Evolutionary conservation across 1,140 invertebrate species (phyloP).

Genomic region (Bombus waltoni): DNA sequence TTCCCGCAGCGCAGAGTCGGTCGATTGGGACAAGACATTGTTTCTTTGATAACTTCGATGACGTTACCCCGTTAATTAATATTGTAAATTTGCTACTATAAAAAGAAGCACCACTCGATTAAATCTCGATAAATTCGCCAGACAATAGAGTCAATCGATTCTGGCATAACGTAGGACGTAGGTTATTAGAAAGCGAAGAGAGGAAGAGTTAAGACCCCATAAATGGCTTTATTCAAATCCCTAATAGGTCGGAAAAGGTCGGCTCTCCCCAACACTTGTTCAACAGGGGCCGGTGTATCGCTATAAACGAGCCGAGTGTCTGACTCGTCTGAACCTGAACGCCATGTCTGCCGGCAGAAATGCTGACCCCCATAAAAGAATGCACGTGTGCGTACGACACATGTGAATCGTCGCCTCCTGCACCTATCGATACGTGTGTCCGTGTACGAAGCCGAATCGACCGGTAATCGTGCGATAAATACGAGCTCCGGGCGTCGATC

Average conservation of each 20-base stretch:
- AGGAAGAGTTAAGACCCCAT: neutral
- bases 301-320: conserved; percentile 47
- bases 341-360: conserved; percentile 22
- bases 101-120: neutral
- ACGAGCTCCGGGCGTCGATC: conserved; percentile 54
- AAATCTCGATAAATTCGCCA: neutral
- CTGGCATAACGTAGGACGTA: no score
- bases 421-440: neutral
- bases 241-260: neutral
- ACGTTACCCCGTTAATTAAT: no score
- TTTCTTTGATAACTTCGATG: no score
- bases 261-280: neutral
- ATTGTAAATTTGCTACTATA: no score
- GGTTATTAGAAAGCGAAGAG: neutral
- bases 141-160: no score
- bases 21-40: no score
- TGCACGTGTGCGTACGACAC: conserved; percentile 43
- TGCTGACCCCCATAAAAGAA: conserved; percentile 55
- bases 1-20: no score
- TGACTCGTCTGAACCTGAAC: conserved; percentile 37
- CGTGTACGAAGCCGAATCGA: conserved; percentile 31
- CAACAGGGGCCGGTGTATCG: conserved; percentile 19
- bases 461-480: conserved; percentile 46
- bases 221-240: conserved; percentile 22
- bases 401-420: neutral